phyloP scores from a whole-genome alignment of 2,113 vertebrate genomes.

The Psammodynastes pulverulentus region DNA sequence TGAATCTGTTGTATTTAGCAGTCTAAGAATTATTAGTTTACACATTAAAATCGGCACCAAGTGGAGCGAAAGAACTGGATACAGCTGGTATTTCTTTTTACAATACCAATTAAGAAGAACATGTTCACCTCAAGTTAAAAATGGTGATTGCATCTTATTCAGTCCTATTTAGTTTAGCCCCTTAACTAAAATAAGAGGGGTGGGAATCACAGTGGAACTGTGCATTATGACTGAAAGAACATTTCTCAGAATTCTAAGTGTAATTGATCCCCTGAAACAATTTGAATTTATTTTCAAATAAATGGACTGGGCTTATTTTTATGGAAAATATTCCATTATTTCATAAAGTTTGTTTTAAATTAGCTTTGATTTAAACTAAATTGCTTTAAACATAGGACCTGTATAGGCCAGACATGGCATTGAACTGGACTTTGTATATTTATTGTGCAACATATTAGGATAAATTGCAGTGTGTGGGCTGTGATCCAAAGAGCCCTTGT shows the following conservation, averaged over 20 bases:
- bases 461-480: conserved; percentile 9
- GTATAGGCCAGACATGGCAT: not conserved
- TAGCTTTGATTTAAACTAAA: not conserved
- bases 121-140: conserved; percentile 41
- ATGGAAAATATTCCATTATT: not conserved
- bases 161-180: not conserved
- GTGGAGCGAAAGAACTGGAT: conserved; percentile 56
- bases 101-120: conserved; percentile 44
- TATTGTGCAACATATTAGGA: not conserved
- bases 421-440: conserved; percentile 7
- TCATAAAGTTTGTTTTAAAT: not conserved
- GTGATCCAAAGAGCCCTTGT: conserved; percentile 5
- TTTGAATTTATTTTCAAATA: not conserved
- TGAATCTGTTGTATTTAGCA: conserved; percentile 73
- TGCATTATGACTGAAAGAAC: not conserved
- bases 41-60: conserved; percentile 70
- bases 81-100: conserved; percentile 44
- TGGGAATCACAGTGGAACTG: not conserved
- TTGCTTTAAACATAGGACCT: not conserved
- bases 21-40: conserved; percentile 75
- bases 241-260: not conserved
- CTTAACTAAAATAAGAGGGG: not conserved
- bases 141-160: conserved; percentile 52
- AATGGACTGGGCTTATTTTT: not conserved
- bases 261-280: not conserved